Conservation (phyloP, 2,888 invertebrate genomes). For the Cryptophagus acutangulus region DNA sequence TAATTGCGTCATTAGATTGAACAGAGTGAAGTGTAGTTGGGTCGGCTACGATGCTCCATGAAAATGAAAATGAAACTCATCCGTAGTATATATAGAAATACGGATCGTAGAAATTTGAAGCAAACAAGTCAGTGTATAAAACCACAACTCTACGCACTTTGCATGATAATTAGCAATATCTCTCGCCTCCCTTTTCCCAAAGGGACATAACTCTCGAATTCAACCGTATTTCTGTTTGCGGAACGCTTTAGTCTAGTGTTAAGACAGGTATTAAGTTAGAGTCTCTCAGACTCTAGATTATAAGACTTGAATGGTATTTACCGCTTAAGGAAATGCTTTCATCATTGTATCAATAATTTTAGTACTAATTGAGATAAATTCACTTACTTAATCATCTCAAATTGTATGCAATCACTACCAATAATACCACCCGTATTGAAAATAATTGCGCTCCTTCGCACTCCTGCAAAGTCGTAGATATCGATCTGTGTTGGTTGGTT, state of each 20-base stretch:
- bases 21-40: no score
- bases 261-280: slow-evolving; percentile 32
- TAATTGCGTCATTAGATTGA: no score
- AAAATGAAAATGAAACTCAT: no score
- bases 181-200: slow-evolving; percentile 29
- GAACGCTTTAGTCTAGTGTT: slow-evolving; percentile 27
- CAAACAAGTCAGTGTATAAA: slow-evolving; percentile 8
- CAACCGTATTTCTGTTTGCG: slow-evolving; percentile 31
- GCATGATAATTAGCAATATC: slow-evolving; percentile 37
- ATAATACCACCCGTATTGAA: no score
- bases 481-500: no score
- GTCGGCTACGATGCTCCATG: no score
- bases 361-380: neutral
- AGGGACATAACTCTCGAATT: slow-evolving; percentile 29
- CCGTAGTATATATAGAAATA: slow-evolving; percentile 1
- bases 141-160: slow-evolving; percentile 35
- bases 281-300: slow-evolving; percentile 6
- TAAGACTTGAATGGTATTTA: slow-evolving; percentile 8
- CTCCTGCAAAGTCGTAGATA: no score
- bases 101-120: slow-evolving; percentile 5
- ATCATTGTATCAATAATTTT: slow-evolving; percentile 8
- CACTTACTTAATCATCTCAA: neutral
- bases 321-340: slow-evolving; percentile 6
- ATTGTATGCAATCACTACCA: no score
- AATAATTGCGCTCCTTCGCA: no score